Percentiles rank a stretch among this genome's conserved stretches.
These are phyloP conservation scores for Andrena flavipes DNA, from an alignment of 2,888 invertebrate genomes.

Conservation along the genomic window DNA sequence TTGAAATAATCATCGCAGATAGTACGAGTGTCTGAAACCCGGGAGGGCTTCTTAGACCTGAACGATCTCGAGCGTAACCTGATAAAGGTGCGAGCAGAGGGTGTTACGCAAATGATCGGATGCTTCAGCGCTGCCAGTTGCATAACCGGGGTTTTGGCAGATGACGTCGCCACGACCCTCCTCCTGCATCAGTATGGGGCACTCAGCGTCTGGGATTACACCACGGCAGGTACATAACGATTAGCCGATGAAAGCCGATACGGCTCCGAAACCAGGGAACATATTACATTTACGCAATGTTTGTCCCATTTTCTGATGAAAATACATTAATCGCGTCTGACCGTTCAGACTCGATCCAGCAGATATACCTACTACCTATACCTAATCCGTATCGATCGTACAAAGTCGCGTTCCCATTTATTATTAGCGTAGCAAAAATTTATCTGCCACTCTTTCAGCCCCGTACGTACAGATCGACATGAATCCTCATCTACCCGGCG, in stretches of 20 bases:
- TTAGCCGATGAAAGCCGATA: constrained; percentile 2
- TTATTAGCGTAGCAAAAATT: not conserved
- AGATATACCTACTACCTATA: not conserved
- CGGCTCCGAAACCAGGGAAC: not conserved
- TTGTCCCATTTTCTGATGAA: constrained; percentile 4
- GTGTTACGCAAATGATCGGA: constrained; percentile 90
- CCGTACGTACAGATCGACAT: constrained; percentile 93
- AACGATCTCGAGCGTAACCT: constrained; percentile 91
- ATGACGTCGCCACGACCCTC: constrained; percentile 93
- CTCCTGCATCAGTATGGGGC: constrained; percentile 93
- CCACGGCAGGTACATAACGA: constrained; percentile 88
- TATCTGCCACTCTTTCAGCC: constrained; percentile 81
- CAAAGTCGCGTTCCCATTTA: not conserved
- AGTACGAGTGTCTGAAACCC: constrained; percentile 91
- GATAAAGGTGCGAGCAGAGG: constrained; percentile 87
- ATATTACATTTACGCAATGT: constrained; percentile 23
- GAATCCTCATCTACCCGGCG: constrained; percentile 91
- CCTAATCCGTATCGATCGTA: not conserved
- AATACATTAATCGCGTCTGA: constrained; percentile 14
- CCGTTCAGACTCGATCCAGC: not conserved
- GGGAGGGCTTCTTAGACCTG: constrained; percentile 92
- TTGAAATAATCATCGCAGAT: constrained; percentile 86
- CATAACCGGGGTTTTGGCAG: constrained; percentile 94
- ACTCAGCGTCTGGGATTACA: constrained; percentile 95
- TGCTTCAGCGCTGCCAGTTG: constrained; percentile 95